Evolutionary conservation across 2,113 vertebrate genomes (phyloP), one percentile per base, ranked within the genome.

Genomic region (Ibidorhyncha struthersii): DNA sequence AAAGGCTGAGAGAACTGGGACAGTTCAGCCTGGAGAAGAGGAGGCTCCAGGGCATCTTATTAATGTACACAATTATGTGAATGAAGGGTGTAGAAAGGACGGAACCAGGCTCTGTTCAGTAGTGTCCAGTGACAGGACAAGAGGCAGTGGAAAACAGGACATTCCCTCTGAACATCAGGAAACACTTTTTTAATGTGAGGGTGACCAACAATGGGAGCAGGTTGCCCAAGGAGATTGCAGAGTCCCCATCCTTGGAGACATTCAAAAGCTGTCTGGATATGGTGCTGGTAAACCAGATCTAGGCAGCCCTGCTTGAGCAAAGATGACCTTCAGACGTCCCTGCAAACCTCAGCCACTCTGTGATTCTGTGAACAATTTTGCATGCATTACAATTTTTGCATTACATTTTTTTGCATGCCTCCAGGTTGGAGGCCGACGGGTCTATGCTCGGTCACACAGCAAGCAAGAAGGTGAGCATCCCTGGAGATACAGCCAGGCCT

Each of bases 61-160:
- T 32, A 18, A 34, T 8, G 9, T n/a, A 23, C 23, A 32, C 14
- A 69, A 47, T 45, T 40, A 45, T 6, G 18, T n/a, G 32, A 62
- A 30, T 1, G 3, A 25, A 40, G 2, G 7, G 3, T 58, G 29
- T 9, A 50, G 47, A 74, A 12, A 40, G 4, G 18, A 49, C 0
- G 0, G 69, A 86, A 18, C 5, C 38, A 71, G 38, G 4, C 5
- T 29, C 15, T 71, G 86, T 53, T 20, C 11, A 59, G 38, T 6
- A 7, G 16, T 78, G 32, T 4, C 41, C 32, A 53, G 47, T n/a
- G 40, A 70, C 22, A 73, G 32, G 29, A 40, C 11, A 10, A 56
- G 40, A 66, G 23, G 11, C 29, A 74, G 27, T 3, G 27, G 14
- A 89, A 49, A 10, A 41, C 1, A 26, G 21, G 14, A 20, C 6